A percentile compares a stretch with the other conserved stretches of the same genome.
Conservation (phyloP, 2,888 invertebrate genomes). For the Bembecia ichneumoniformis region DNA sequence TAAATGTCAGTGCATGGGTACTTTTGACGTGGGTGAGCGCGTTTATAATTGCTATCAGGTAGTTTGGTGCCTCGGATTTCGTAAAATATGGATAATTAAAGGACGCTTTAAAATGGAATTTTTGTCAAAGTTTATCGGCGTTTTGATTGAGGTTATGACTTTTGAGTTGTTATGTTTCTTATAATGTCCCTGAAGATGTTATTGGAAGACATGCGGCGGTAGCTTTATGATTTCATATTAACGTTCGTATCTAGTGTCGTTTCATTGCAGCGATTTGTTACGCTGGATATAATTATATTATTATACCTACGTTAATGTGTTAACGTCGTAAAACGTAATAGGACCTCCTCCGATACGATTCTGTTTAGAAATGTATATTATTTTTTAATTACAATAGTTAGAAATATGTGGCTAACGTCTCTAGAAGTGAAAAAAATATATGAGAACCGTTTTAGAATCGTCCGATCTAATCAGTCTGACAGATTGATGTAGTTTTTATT, state of each 20-base stretch:
- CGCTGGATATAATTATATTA: slow-evolving; percentile 44
- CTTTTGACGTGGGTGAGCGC: slow-evolving; percentile 69
- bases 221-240: slow-evolving; percentile 55
- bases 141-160: slow-evolving; percentile 71
- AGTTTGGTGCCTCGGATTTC: slow-evolving; percentile 51
- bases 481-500: neutral
- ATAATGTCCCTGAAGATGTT: slow-evolving; percentile 40
- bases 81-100: slow-evolving; percentile 72
- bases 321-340: slow-evolving; percentile 43
- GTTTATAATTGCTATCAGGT: slow-evolving; percentile 70
- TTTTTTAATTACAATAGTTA: neutral
- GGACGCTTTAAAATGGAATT: slow-evolving; percentile 68
- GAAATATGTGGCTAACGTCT: neutral
- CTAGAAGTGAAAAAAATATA: neutral
- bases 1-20: slow-evolving; percentile 56
- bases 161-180: slow-evolving; percentile 21
- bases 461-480: neutral
- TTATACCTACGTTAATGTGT: slow-evolving; percentile 33
- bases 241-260: slow-evolving; percentile 33
- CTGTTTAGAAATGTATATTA: neutral
- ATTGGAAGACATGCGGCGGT: slow-evolving; percentile 44
- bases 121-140: slow-evolving; percentile 69
- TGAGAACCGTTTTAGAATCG: neutral
- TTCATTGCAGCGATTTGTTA: slow-evolving; percentile 52
- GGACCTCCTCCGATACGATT: slow-evolving; percentile 50